Evolutionary conservation across 2,113 vertebrate species (phyloP), one percentile per base, ranked within the genome.

Genomic region (Sclerurus mexicanus): DNA sequence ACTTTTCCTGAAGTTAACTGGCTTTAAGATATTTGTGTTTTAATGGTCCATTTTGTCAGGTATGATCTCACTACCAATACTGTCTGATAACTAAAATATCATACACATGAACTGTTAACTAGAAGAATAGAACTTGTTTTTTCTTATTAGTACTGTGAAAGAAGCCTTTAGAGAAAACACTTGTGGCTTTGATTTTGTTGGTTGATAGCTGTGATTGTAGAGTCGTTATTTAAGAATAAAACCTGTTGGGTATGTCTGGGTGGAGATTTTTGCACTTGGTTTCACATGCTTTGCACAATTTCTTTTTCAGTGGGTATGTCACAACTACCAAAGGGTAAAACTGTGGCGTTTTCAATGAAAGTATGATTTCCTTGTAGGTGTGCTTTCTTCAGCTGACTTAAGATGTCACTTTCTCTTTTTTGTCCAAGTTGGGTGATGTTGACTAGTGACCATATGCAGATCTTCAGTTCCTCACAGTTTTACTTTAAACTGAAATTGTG

Each of bases 201-300:
- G 85, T 93, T 91, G 96, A 55, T 97, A 96, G 92, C 90, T 74
- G 96, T 96, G 78, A 80, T 93, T 78, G 79, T 97, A 93, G 96
- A 96, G 58, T 93, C 93, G 58, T 90, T 97, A 95, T 93, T 97
- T 95, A 95, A 96, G 89, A 97, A 67, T 87, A 88, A 92, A 95
- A 89, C 59, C 63, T 39, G 52, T 80, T 68, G 78, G 93, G 85
- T 90, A 62, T 96, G 91, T 94, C 91, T 91, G 94, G 94, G 85
- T 91, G 76, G 91, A 80, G 71, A 58, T 92, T 95, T 97, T 97
- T 96, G 91, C 93, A 96, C 95, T 96, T 90, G 71, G 86, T 93
- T 97, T 97, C 95, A 97, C 90, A 89, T 44, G 83, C 96, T 95
- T 97, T 95, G 95, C 96, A 97, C 95, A 94, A 85, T 96, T 96